A percentile compares a stretch with the other conserved stretches of the same genome.
These are phyloP conservation scores for Catharus fuscescens DNA, from an alignment of 2,113 vertebrate species.

Conservation along the genomic window DNA sequence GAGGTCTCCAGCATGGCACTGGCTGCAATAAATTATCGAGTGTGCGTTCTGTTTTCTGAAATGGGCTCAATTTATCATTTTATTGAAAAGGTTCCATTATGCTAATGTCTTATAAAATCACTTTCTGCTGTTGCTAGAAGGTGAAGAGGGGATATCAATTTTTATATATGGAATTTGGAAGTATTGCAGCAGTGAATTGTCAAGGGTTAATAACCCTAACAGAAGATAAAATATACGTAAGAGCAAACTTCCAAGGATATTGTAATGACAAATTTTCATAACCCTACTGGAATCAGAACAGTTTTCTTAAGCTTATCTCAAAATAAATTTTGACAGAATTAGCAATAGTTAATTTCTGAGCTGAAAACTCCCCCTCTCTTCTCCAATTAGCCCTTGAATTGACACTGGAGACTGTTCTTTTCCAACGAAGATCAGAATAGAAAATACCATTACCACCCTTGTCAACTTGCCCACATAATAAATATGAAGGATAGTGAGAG, in stretches of 20 bases:
- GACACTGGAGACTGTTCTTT: neutral
- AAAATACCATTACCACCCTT: neutral
- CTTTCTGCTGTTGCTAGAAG: slow-evolving; percentile 69
- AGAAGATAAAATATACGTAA: slow-evolving; percentile 13
- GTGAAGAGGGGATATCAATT: slow-evolving; percentile 70
- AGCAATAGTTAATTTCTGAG: neutral
- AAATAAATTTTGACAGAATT: neutral
- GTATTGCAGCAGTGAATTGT: neutral
- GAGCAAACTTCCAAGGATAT: slow-evolving; percentile 54
- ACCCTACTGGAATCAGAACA: neutral
- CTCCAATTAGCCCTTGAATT: neutral
- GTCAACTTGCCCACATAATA: neutral
- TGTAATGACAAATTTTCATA: slow-evolving; percentile 8
- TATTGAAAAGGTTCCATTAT: slow-evolving; percentile 84
- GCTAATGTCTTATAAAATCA: slow-evolving; percentile 80
- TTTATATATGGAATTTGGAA: slow-evolving; percentile 52
- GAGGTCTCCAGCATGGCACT: slow-evolving; percentile 56
- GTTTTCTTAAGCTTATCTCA: neutral
- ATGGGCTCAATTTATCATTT: slow-evolving; percentile 82
- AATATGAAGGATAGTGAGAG: neutral
- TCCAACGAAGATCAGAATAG: neutral
- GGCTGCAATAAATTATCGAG: slow-evolving; percentile 78
- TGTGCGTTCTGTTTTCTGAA: slow-evolving; percentile 77
- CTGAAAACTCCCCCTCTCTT: neutral
- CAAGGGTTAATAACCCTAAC: slow-evolving; percentile 65